phyloP scores from a whole-genome alignment of 2,888 invertebrate species.

The Clunio marinus region DNA sequence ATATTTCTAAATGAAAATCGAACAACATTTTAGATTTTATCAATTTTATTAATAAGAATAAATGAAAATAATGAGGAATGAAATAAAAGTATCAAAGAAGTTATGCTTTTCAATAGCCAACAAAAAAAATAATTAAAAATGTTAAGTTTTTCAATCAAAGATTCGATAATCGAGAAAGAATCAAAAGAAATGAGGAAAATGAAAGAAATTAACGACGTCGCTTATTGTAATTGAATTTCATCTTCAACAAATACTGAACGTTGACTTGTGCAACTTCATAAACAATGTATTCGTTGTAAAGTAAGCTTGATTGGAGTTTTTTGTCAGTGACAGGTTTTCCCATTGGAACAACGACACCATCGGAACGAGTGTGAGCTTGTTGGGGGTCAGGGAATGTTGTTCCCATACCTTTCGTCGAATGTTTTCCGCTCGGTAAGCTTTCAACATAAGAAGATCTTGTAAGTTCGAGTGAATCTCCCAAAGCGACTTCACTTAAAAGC shows the following conservation, averaged over 20 bases:
- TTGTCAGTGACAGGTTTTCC: constrained; percentile 59
- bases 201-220: constrained; percentile 43
- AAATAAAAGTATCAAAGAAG: no score
- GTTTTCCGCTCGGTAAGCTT: constrained; percentile 74
- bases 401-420: constrained; percentile 86
- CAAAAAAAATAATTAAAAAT: no score
- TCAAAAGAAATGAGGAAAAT: not conserved
- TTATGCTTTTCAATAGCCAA: no score
- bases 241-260: constrained; percentile 79
- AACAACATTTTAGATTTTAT: no score
- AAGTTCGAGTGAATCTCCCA: constrained; percentile 86
- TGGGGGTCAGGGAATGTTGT: constrained; percentile 77
- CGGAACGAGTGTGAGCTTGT: constrained; percentile 54
- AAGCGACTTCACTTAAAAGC: constrained; percentile 90
- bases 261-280: constrained; percentile 94
- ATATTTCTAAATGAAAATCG: no score
- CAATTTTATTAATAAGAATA: no score
- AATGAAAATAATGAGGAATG: no score
- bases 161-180: no score
- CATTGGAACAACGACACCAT: constrained; percentile 74
- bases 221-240: constrained; percentile 76
- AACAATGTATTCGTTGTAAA: constrained; percentile 96
- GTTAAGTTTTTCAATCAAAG: no score
- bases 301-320: constrained; percentile 54
- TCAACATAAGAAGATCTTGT: constrained; percentile 66